These are phyloP conservation scores for Ciconia nigra DNA, from an alignment of 2,797 vertebrate genomes.

Conservation along the genomic window DNA sequence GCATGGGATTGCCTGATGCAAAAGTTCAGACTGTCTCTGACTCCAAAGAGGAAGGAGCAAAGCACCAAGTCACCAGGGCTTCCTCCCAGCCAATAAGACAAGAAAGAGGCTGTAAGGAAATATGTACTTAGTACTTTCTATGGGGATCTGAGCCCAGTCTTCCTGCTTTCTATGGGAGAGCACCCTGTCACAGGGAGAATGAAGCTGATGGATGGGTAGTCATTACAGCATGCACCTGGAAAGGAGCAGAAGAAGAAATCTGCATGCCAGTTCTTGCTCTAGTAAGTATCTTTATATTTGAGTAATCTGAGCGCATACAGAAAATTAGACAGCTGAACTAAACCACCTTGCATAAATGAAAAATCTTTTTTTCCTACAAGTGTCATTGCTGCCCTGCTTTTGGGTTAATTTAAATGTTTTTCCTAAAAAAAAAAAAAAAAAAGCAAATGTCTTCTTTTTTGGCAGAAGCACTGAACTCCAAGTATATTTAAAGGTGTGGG, in stretches of 20 bases:
- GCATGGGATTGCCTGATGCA: not conserved
- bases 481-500: not conserved
- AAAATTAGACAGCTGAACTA: not conserved
- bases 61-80: not conserved
- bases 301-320: not conserved
- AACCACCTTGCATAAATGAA: not conserved
- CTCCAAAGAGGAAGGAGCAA: not conserved
- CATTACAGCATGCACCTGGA: not conserved
- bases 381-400: not conserved
- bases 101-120: not conserved
- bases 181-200: not conserved
- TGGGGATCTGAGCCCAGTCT: not conserved
- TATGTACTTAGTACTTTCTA: rapidly evolving
- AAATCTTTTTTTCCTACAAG: not conserved
- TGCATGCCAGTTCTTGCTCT: not conserved
- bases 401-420: not conserved
- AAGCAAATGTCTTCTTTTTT: not conserved
- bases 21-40: not conserved
- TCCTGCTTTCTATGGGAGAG: not conserved
- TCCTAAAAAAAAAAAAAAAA: not conserved
- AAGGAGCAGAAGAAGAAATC: not conserved
- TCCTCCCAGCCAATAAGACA: not conserved
- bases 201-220: not conserved
- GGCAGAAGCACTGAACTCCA: not conserved
- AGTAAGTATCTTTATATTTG: not conserved